phyloP scores from a whole-genome alignment of 2,888 invertebrate species.

The Tortricodes alternella region DNA sequence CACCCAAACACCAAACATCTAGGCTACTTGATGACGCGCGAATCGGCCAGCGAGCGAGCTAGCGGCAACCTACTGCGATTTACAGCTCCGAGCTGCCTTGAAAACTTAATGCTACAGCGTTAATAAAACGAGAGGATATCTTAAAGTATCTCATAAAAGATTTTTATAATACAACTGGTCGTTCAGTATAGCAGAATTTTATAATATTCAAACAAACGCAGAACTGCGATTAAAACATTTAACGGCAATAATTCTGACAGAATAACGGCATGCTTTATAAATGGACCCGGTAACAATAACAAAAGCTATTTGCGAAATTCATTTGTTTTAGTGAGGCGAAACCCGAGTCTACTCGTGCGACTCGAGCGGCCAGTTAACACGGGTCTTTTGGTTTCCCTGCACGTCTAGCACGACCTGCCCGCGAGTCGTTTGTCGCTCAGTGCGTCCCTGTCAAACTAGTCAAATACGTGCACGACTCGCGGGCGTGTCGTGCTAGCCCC shows the following conservation, averaged over 20 bases:
- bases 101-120: neutral
- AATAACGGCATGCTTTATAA: conserved; percentile 20
- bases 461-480: too few species aligned
- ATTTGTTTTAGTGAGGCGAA: conserved; percentile 9
- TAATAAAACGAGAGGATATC: too few species aligned
- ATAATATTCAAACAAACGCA: conserved; percentile 18
- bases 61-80: too few species aligned
- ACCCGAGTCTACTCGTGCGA: neutral
- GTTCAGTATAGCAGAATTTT: conserved; percentile 7
- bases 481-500: too few species aligned
- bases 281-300: conserved; percentile 24
- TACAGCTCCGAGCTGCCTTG: too few species aligned
- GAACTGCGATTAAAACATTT: conserved; percentile 30
- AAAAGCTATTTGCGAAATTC: conserved; percentile 28
- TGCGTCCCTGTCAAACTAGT: too few species aligned
- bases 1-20: too few species aligned
- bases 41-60: too few species aligned
- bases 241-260: conserved; percentile 27
- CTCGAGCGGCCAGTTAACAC: neutral
- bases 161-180: neutral
- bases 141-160: neutral
- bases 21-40: too few species aligned
- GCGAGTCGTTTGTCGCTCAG: too few species aligned
- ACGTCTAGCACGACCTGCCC: too few species aligned
- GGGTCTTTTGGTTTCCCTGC: too few species aligned